A percentile compares a stretch with the other conserved stretches of the same genome.
Evolutionary conservation across 2,113 vertebrate species (phyloP).

Genomic region (Atlantisia rogersi): DNA sequence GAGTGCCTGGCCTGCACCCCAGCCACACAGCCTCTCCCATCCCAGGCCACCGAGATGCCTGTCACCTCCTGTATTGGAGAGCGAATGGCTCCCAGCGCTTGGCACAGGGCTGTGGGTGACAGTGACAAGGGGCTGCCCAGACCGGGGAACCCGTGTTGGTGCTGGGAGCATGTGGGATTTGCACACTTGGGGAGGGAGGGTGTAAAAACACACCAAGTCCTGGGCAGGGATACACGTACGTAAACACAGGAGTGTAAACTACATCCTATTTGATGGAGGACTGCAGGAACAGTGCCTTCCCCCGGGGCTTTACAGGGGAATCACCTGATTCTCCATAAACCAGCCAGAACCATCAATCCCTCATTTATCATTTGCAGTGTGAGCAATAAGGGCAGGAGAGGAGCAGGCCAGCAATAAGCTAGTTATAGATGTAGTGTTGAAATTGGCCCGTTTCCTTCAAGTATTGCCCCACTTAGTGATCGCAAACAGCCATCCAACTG

Average conservation of each 20-base stretch:
- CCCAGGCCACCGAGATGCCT: not conserved
- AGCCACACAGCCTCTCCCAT: not conserved
- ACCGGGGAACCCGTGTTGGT: fast-evolving
- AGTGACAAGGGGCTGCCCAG: fast-evolving
- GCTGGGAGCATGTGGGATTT: not conserved
- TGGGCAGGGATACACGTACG: not conserved
- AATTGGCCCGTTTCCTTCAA: slow-evolving; percentile 1
- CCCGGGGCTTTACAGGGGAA: slow-evolving; percentile 2
- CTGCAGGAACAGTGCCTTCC: slow-evolving; percentile 35
- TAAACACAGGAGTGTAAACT: not conserved
- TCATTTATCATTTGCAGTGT: slow-evolving; percentile 54
- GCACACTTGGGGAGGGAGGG: not conserved
- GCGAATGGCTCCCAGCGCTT: not conserved
- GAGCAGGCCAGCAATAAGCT: not conserved
- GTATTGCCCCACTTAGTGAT: not conserved
- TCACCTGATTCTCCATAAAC: slow-evolving; percentile 53
- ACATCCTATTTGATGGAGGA: slow-evolving; percentile 1
- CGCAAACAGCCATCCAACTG: not conserved
- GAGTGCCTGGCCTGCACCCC: not conserved
- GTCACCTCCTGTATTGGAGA: not conserved
- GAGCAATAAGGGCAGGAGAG: slow-evolving; percentile 12
- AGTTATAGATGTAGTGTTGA: not conserved
- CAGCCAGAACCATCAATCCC: slow-evolving; percentile 50
- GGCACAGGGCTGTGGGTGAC: fast-evolving
- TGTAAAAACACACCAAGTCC: not conserved